phyloP scores from a whole-genome alignment of 2,888 invertebrate species.

The Maniola hyperantus region DNA sequence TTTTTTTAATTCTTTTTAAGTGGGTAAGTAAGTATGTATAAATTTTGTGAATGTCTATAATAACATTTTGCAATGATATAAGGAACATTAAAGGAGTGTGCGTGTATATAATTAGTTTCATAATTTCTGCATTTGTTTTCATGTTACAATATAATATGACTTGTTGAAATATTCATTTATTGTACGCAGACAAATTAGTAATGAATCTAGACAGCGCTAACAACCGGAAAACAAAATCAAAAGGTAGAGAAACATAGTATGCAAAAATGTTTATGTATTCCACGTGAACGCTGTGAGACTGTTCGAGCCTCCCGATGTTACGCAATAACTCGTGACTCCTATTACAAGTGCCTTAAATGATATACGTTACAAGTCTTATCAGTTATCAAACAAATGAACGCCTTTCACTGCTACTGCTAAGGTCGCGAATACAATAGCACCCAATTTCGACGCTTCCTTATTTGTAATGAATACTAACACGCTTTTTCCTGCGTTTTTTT shows the following conservation, averaged over 20 bases:
- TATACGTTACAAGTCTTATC: slow-evolving; percentile 60
- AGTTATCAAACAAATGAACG: slow-evolving; percentile 48
- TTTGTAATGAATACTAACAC: slow-evolving; percentile 59
- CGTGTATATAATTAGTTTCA: neutral
- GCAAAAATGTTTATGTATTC: slow-evolving; percentile 55
- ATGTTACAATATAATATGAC: neutral
- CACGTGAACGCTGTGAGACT: slow-evolving; percentile 63
- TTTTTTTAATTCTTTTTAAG: too few species aligned
- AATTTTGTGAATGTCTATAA: too few species aligned
- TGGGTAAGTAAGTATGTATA: too few species aligned
- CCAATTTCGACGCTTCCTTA: slow-evolving; percentile 48
- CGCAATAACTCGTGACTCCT: slow-evolving; percentile 80
- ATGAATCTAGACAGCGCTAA: slow-evolving; percentile 41
- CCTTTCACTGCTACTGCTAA: slow-evolving; percentile 48
- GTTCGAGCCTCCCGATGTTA: slow-evolving; percentile 60
- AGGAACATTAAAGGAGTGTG: neutral
- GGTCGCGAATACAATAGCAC: slow-evolving; percentile 45
- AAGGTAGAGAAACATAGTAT: slow-evolving; percentile 39
- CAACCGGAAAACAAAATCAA: slow-evolving; percentile 44
- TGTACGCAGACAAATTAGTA: slow-evolving; percentile 24
- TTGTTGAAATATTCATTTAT: slow-evolving; percentile 13
- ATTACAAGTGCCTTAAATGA: slow-evolving; percentile 59
- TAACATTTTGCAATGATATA: neutral
- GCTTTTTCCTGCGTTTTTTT: slow-evolving; percentile 64
- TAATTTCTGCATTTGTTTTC: slow-evolving; percentile 1